These are phyloP conservation scores for Cantharis lateralis DNA, from an alignment of 2,888 invertebrate species.

Conservation along the genomic window DNA sequence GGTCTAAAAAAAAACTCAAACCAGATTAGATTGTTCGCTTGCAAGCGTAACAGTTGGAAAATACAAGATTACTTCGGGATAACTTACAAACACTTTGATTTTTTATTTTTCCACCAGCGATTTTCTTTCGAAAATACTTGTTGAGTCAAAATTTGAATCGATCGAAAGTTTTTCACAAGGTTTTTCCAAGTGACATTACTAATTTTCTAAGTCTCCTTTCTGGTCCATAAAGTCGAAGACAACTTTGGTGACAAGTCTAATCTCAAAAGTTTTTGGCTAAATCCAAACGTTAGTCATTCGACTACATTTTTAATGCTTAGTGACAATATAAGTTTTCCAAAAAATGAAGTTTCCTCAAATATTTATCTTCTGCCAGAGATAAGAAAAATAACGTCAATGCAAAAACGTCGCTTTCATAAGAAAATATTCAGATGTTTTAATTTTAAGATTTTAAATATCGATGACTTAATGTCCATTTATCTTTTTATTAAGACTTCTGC, in stretches of 20 bases:
- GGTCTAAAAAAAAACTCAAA: constrained; percentile 29
- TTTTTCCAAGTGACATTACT: not conserved
- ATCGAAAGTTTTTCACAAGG: not conserved
- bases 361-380: not conserved
- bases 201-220: not conserved
- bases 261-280: not conserved
- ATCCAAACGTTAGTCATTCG: not conserved
- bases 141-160: not conserved
- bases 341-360: not conserved
- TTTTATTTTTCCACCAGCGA: not conserved
- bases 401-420: no score
- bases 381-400: no score
- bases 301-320: not conserved
- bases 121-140: not conserved
- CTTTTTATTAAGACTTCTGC: no score
- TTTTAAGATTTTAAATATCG: no score
- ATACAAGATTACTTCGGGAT: constrained; percentile 28
- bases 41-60: constrained; percentile 33
- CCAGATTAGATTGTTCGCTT: constrained; percentile 34
- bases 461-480: no score
- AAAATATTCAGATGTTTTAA: no score
- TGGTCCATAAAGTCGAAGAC: not conserved
- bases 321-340: not conserved
- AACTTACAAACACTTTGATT: constrained; percentile 2
- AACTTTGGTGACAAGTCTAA: not conserved